A percentile compares a stretch with the other conserved stretches of the same genome.
These are phyloP conservation scores for Notothenia rossii DNA, from an alignment of 2,113 vertebrate species.

Conservation along the genomic window DNA sequence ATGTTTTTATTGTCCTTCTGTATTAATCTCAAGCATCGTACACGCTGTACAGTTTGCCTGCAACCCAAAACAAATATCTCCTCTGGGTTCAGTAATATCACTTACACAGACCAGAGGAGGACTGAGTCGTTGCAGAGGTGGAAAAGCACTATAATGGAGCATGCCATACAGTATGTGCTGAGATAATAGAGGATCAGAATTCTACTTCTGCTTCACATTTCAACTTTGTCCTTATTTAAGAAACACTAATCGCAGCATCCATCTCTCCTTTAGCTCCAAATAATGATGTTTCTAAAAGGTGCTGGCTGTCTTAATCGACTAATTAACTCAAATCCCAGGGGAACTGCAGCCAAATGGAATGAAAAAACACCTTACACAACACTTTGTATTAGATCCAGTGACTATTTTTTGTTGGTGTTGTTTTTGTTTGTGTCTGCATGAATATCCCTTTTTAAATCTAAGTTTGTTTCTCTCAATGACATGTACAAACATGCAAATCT, in stretches of 20 bases:
- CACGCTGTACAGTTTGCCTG: not conserved
- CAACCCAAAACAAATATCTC: conserved; percentile 1
- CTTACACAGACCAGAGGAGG: conserved; percentile 8
- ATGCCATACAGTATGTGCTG: not conserved
- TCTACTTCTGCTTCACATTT: conserved; percentile 3
- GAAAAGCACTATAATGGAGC: not conserved
- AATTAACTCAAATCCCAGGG: conserved; percentile 74
- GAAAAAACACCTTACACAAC: conserved; percentile 51
- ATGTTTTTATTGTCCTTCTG: conserved; percentile 3
- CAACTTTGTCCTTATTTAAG: conserved; percentile 23
- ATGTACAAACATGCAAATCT: conserved; percentile 64
- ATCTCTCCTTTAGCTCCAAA: conserved; percentile 61
- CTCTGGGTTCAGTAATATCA: conserved; percentile 17
- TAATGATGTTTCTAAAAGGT: conserved; percentile 51
- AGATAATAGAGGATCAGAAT: not conserved
- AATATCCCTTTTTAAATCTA: conserved; percentile 34
- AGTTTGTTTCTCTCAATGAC: conserved; percentile 26
- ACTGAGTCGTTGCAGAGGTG: not conserved
- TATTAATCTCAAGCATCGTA: conserved; percentile 27
- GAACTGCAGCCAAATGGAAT: conserved; percentile 60
- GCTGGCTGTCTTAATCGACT: conserved; percentile 63
- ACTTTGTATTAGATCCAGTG: conserved; percentile 53
- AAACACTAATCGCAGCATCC: conserved; percentile 24
- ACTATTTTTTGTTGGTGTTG: conserved; percentile 32
- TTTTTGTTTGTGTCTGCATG: conserved; percentile 7